Evolutionary conservation across 2,113 vertebrate genomes (phyloP).

Genomic region (Dicentrarchus labrax): DNA sequence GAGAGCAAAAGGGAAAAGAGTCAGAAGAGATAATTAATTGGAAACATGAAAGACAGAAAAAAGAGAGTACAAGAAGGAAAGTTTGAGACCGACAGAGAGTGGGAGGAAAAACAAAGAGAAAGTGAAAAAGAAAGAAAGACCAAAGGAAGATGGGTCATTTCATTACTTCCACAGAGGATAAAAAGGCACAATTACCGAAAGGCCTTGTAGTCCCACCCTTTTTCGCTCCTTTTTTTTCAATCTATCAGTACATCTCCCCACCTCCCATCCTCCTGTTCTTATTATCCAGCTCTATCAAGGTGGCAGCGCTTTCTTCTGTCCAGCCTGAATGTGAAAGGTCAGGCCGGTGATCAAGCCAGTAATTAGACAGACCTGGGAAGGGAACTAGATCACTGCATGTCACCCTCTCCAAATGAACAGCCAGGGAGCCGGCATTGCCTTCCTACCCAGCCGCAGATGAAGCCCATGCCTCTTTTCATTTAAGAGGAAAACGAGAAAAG

Average conservation of each 20-base stretch:
- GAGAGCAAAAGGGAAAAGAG: neutral
- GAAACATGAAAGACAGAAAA: neutral
- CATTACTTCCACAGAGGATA: constrained; percentile 51
- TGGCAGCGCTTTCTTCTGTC: constrained; percentile 70
- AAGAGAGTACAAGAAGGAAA: neutral
- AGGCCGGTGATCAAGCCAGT: constrained; percentile 80
- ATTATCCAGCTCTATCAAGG: constrained; percentile 80
- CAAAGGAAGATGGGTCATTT: constrained; percentile 28
- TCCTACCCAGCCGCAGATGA: constrained; percentile 45
- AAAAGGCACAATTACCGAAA: constrained; percentile 66
- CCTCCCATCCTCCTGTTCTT: constrained; percentile 60
- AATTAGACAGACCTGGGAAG: constrained; percentile 84
- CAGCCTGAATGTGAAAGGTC: constrained; percentile 84
- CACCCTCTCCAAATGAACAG: constrained; percentile 75
- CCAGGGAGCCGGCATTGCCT: constrained; percentile 37
- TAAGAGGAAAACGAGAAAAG: constrained; percentile 60
- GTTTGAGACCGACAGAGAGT: neutral
- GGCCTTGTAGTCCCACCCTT: constrained; percentile 29
- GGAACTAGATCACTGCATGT: constrained; percentile 75
- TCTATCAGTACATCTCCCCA: constrained; percentile 18
- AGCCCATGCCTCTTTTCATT: constrained; percentile 75
- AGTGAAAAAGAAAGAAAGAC: constrained; percentile 14
- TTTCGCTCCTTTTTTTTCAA: constrained; percentile 13
- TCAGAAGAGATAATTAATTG: neutral
- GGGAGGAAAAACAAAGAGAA: neutral